Conservation (phyloP, 1,140 invertebrate genomes). For the Dreissena rostriformis region DNA sequence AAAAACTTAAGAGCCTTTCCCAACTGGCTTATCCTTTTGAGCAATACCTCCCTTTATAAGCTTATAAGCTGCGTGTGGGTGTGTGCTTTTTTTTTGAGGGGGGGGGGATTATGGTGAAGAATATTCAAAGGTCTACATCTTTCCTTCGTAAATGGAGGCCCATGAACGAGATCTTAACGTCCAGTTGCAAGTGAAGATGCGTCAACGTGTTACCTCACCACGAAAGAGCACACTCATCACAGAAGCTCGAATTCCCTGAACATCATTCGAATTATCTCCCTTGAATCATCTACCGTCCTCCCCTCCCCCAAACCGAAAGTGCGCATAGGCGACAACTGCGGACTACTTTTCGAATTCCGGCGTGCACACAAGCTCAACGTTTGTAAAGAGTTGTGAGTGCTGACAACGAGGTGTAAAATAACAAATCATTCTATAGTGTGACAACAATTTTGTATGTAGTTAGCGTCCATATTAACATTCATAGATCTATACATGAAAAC, state of each 20-base stretch:
- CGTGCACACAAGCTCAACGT: slow-evolving; percentile 33
- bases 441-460: too few species aligned
- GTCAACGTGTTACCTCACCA: slow-evolving; percentile 58
- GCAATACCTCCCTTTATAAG: too few species aligned
- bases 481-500: too few species aligned
- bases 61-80: too few species aligned
- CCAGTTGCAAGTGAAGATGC: slow-evolving; percentile 66
- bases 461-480: too few species aligned
- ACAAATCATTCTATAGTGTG: too few species aligned
- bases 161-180: slow-evolving; percentile 68
- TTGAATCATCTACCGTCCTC: neutral
- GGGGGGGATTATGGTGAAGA: too few species aligned
- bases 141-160: slow-evolving; percentile 71
- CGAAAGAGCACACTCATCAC: neutral
- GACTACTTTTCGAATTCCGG: slow-evolving; percentile 51
- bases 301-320: too few species aligned
- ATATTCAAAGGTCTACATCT: neutral
- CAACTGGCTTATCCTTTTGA: too few species aligned
- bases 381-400: slow-evolving; percentile 32
- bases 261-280: neutral
- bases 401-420: too few species aligned
- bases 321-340: slow-evolving; percentile 8
- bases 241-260: neutral
- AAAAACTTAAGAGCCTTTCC: too few species aligned
- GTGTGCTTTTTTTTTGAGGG: too few species aligned